These are phyloP conservation scores for Myripristis murdjan DNA, from an alignment of 2,797 vertebrate genomes.

Conservation along the genomic window DNA sequence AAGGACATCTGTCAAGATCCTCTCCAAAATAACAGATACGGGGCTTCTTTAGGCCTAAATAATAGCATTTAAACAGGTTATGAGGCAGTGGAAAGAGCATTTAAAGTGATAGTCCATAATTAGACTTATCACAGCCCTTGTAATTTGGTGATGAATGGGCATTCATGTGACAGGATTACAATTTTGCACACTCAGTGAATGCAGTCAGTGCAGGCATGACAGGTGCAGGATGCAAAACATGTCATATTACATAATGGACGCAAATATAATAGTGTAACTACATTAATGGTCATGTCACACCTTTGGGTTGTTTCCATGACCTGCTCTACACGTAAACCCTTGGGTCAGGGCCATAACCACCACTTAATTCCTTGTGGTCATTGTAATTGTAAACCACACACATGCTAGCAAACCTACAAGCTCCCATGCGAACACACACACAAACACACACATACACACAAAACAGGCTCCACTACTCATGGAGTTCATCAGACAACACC, in stretches of 20 bases:
- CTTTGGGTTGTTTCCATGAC: conserved; percentile 66
- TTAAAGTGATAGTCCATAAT: conserved; percentile 21
- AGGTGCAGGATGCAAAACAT: conserved; percentile 43
- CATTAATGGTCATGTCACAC: conserved; percentile 57
- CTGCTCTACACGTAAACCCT: conserved; percentile 52
- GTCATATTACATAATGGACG: conserved; percentile 54
- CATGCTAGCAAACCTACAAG: not conserved
- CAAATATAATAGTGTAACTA: conserved; percentile 52
- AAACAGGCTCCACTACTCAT: conserved; percentile 37
- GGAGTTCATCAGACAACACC: conserved; percentile 70
- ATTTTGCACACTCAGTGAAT: conserved; percentile 3
- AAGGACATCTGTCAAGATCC: conserved; percentile 24
- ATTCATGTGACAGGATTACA: not conserved
- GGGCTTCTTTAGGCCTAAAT: not conserved
- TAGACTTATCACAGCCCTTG: not conserved
- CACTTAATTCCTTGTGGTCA: conserved; percentile 47
- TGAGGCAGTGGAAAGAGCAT: conserved; percentile 24
- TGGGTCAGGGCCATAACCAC: conserved; percentile 45
- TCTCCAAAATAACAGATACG: not conserved
- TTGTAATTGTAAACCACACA: conserved; percentile 48
- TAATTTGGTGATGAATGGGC: conserved; percentile 31
- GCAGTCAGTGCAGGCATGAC: conserved; percentile 27
- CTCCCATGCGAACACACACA: conserved; percentile 22
- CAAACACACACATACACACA: conserved; percentile 15
- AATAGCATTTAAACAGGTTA: conserved; percentile 14